Base-by-base conservation (phyloP, 2,888 invertebrate species). In the Athalia circularis region DNA sequence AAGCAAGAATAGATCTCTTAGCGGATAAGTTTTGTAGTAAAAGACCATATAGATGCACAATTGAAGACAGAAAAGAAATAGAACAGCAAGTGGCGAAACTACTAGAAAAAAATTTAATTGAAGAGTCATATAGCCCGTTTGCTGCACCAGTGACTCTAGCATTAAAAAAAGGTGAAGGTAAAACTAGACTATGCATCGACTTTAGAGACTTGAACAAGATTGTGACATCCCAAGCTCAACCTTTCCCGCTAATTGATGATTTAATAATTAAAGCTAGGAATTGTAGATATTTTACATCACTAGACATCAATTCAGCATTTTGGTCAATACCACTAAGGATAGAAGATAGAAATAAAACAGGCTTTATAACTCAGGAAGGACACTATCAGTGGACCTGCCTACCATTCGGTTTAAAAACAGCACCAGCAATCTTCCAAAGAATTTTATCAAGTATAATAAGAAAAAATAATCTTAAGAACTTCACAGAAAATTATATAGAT, bases 241-340 rank as follows among this genome's bases (percentile, higher is more conserved):
- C 86, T 8, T 87, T 88, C 74, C 87, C 87, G 29, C 67, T 86
- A 6, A 87, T 88, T 70, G 86, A 87, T 15, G 87, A 88, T 68
- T 77, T 88, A 79, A 82, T 87, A 76, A 62, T 83, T 64, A 87
- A 85, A 75, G 86, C 87, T 5, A 64, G 64, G 29, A 85, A 88
- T 72, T 88, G 86, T 72, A 85, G 84, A 68, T 87, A 80, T 81
- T 88, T 87, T 79, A 79, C 87, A n/a, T 86, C 84, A 11, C 61
- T 52, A 47, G 76, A 29, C 61, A 48, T 77, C 62, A 80, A 80
- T 52, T 80, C 77, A 8, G 79, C 79, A 7, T 79, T 79, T 74
- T 80, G 80, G 78, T 78, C 80, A 11, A 80, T 76, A 11, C 78
- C 78, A 61, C 11, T 80, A 64, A 67, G 72, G 11, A 67, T 67